Base-by-base conservation (phyloP, 30 jellyfish, hydroid and myxozoan species). In the Phacellophora camtschatica region DNA sequence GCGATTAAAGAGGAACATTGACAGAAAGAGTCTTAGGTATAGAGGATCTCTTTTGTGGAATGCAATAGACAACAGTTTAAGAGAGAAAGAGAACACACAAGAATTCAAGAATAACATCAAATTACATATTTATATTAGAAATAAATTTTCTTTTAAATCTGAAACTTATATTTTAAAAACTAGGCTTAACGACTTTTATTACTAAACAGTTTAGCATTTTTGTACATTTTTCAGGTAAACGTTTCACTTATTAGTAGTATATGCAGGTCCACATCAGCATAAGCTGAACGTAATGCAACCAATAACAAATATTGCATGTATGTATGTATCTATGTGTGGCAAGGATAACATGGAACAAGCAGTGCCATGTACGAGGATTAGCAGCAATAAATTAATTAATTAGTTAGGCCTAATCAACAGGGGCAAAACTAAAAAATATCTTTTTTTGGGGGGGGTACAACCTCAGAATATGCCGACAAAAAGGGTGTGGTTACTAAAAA, bases 41-140 rank as follows among this genome's bases (percentile, higher is more conserved):
- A n/a, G n/a, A n/a, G n/a, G n/a, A n/a, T n/a, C n/a, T n/a, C n/a
- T n/a, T n/a, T n/a, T n/a, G n/a, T n/a, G n/a, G n/a, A n/a, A n/a
- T n/a, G n/a, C n/a, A n/a, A n/a, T n/a, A n/a, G n/a, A n/a, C n/a
- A n/a, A n/a, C n/a, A n/a, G n/a, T 48, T 28, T 43, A 33, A 71
- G 34, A 37, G 36, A 6, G 70, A 71, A 71, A 27, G 68, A 46
- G 72, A 43, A 71, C 25, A 28, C 70, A 51, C 30, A 39, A 71
- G 84, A 7, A 25, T 71, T 43, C 55, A 41, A 71, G 50, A 71
- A 23, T 56, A 71, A 71, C 84, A 71, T 71, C 49, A 71, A 51
- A 27, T 27, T 39, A 39, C 71, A 71, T 36, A 68, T 36, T 16
- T 20, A 68, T 68, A 35, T 68, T 68, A 68, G 19, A 11, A 68